Evolutionary conservation across 2,797 vertebrate genomes (phyloP).

Genomic region (Neomorphus geoffroyi): DNA sequence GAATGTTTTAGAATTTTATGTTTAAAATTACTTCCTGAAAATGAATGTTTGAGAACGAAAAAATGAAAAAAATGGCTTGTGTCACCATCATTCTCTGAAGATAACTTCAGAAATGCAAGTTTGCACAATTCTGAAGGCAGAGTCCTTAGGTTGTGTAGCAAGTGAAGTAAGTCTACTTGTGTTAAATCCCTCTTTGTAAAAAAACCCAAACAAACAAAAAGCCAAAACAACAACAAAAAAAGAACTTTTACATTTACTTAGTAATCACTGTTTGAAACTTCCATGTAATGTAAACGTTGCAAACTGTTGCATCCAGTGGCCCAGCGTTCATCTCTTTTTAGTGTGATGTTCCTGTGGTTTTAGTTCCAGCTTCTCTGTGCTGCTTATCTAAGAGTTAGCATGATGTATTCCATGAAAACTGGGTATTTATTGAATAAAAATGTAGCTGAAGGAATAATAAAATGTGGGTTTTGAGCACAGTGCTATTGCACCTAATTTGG

Average conservation of each 20-base stretch:
- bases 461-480: conserved; percentile 53
- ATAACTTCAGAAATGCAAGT: not conserved
- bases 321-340: not conserved
- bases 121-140: not conserved
- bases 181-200: not conserved
- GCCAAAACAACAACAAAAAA: not conserved
- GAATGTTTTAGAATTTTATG: not conserved
- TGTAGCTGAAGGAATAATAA: conserved; percentile 72
- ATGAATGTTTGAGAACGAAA: not conserved
- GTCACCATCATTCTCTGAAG: conserved; percentile 9
- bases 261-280: conserved; percentile 40
- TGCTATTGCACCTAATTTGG: conserved; percentile 10
- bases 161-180: not conserved
- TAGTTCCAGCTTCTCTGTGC: conserved; percentile 9
- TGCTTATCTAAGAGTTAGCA: conserved; percentile 71
- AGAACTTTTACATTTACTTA: conserved; percentile 2
- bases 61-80: not conserved
- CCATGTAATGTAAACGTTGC: conserved; percentile 33
- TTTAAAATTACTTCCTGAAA: not conserved
- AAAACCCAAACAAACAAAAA: not conserved
- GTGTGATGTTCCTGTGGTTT: not conserved
- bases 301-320: not conserved
- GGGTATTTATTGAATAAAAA: conserved; percentile 88
- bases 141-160: not conserved
- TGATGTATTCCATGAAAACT: conserved; percentile 79